Evolutionary conservation across 2,797 vertebrate species (phyloP), one percentile per base, ranked within the genome.

Genomic region (Odontamblyopus lacepedii): DNA sequence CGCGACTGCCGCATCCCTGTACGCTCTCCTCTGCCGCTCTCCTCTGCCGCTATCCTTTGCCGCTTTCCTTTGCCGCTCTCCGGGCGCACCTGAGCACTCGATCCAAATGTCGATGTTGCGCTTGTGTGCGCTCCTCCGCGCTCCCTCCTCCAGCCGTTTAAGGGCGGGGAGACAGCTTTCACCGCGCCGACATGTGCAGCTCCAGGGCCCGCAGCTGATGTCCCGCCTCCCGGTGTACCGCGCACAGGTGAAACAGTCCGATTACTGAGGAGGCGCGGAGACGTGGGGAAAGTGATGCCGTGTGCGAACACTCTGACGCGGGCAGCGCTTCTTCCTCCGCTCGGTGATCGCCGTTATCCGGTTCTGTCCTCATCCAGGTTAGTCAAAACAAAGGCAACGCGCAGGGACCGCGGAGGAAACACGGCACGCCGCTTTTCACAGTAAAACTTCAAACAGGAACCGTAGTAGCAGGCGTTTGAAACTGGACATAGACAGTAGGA

Each of bases 131-230:
- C 32, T 63, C n/a, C 76, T 71, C 71, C 61, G 77, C 70, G 75
- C 53, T 55, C 79, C 83, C 74, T 85, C 80, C 83, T 77, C 78
- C 80, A 59, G 59, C 76, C 82, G 87, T 81, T 80, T 86, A 88
- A 91, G 93, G 93, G 93, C 87, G 92, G 92, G 88, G 91, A 89
- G 88, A 87, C 73, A 84, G 61, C 84, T 83, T 81, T 89, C 89
- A 90, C 85, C 85, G 91, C 79, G 85, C 91, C 88, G 90, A 92
- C 92, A 93, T 93, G 92, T 93, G 93, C 92, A 83, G 87, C 81
- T 89, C 91, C 89, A 88, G 87, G 78, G 78, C 83, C 88, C 79
- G 76, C 77, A 83, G 84, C 79, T 80, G 89, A 89, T 82, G 79
- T 86, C 35, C 23, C 23, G 38, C n/a, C 63, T 64, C 38, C 63